phyloP scores from a whole-genome alignment of 2,888 invertebrate genomes.

The Metalampra italica region DNA sequence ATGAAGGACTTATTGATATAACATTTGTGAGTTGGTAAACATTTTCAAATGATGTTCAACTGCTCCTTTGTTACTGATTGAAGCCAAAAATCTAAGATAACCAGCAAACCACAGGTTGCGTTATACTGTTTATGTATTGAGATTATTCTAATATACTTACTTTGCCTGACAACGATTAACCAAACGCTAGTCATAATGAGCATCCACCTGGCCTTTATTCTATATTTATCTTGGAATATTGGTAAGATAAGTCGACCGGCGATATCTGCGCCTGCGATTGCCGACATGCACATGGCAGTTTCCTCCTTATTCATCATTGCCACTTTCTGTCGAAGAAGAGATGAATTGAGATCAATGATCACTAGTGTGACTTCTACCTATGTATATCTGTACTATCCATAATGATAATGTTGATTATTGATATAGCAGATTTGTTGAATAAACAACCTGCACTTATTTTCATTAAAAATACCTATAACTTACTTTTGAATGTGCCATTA shows the following conservation, averaged over 20 bases:
- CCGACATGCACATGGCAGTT: slow-evolving; percentile 84
- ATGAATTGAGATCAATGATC: background rate
- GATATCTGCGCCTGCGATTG: slow-evolving; percentile 83
- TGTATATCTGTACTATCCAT: too few species aligned
- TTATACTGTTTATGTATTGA: too few species aligned
- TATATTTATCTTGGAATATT: slow-evolving; percentile 79
- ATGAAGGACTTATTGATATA: background rate
- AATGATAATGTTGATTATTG: too few species aligned
- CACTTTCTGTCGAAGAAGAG: slow-evolving; percentile 40
- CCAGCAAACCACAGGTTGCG: too few species aligned
- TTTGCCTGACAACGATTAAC: slow-evolving; percentile 76
- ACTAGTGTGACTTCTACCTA: background rate
- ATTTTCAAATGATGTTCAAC: too few species aligned
- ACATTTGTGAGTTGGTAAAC: too few species aligned
- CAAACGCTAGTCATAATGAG: slow-evolving; percentile 80
- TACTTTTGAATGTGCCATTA: too few species aligned
- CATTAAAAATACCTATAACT: too few species aligned
- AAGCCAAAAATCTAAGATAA: too few species aligned
- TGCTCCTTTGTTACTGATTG: too few species aligned
- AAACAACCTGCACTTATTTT: too few species aligned
- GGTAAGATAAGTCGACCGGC: slow-evolving; percentile 82
- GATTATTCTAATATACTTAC: slow-evolving; percentile 49
- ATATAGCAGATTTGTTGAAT: too few species aligned
- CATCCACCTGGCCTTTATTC: slow-evolving; percentile 79
- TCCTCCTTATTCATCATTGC: slow-evolving; percentile 64